Base-by-base conservation (phyloP, 2,797 vertebrate species). In the Phyllotis vaccarum region DNA sequence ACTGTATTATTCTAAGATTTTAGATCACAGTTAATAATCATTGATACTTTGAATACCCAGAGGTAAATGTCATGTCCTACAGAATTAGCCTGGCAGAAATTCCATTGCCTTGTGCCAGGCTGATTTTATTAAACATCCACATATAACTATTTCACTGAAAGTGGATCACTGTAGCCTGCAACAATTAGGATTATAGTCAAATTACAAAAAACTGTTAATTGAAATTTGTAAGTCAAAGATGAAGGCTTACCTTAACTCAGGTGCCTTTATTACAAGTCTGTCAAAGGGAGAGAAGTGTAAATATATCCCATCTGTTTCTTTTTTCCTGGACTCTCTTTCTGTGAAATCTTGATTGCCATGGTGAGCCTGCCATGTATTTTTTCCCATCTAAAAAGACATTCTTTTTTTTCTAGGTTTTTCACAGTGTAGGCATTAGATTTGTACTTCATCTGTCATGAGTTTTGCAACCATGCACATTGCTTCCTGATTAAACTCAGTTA, bases 161-260 rank as follows among this genome's bases (percentile, higher is more conserved):
- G 85, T 7, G 17, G 49, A 93, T 93, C 56, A 79, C 5, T 40
- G 76, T 81, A 8, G 19, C 27, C n/a, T 74, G 19, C 75, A 91
- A 64, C 34, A 58, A 83, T 66, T 90, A 83, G 29, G 82, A 90
- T 29, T 95, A 27, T 11, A 76, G 87, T 80, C 94, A 40, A 93
- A 93, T 21, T 46, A 70, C 79, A 68, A 86, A 95, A 75, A 70
- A 34, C 68, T 94, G 56, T 80, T 89, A 82, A 82, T 60, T 78
- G n/a, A 56, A 68, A 76, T 94, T 93, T 85, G 64, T 87, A 87
- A 82, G 60, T 58, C 86, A n/a, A 34, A 37, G 37, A 62, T 97
- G 43, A 83, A 37, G 5, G 17, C 29, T 95, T 85, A 80, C 58
- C 49, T 80, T 89, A 80, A 62, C 37, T 60, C 79, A 81, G 34